These are phyloP conservation scores for Cryptomyrus ogoouensis DNA, from an alignment of 2,113 vertebrate genomes.

Conservation along the genomic window DNA sequence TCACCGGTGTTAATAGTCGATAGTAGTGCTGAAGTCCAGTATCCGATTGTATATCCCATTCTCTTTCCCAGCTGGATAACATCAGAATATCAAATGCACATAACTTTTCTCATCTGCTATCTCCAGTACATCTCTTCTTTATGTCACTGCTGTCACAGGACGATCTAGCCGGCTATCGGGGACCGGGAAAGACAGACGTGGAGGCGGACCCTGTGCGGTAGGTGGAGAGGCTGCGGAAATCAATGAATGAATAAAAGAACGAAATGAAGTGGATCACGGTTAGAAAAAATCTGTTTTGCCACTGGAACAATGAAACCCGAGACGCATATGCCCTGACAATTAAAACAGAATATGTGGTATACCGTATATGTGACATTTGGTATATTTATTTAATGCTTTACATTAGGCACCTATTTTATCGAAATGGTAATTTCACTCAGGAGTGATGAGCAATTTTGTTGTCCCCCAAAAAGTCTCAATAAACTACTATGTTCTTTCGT, in stretches of 20 bases:
- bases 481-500: neutral
- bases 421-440: neutral
- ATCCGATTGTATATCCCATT: neutral
- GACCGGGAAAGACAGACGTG: neutral
- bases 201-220: neutral
- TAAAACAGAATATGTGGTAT: neutral
- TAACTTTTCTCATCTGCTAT: neutral
- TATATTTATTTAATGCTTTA: neutral
- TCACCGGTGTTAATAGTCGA: neutral
- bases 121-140: neutral
- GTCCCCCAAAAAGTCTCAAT: neutral
- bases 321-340: neutral
- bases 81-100: neutral
- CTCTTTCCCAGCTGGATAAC: neutral
- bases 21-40: neutral
- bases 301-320: neutral
- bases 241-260: neutral
- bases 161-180: neutral
- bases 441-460: neutral
- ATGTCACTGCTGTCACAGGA: neutral
- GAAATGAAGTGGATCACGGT: neutral
- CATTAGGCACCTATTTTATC: neutral
- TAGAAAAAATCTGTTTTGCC: neutral
- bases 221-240: neutral
- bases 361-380: neutral